Conservation (phyloP, 2,113 vertebrate species). For the Notechis scutatus region DNA sequence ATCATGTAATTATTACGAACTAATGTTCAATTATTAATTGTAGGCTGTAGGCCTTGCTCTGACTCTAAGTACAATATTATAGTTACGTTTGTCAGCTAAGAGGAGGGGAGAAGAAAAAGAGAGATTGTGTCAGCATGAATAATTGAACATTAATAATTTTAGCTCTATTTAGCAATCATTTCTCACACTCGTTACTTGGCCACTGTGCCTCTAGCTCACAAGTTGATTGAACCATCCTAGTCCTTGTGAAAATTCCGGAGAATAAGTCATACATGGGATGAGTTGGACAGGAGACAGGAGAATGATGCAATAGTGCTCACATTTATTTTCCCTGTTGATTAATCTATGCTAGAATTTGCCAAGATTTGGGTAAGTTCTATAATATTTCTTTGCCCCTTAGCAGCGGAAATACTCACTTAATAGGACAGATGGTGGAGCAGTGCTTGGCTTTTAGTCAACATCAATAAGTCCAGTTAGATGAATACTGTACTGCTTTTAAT, state of each 20-base stretch:
- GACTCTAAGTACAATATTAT: slow-evolving; percentile 56
- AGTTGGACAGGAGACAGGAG: neutral
- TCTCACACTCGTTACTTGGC: slow-evolving; percentile 53
- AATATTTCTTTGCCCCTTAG: neutral
- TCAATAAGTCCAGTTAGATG: neutral
- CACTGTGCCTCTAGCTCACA: slow-evolving; percentile 56
- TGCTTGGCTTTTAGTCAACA: neutral
- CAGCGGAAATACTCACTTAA: neutral
- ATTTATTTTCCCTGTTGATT: neutral
- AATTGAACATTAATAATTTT: slow-evolving; percentile 73
- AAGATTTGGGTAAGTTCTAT: neutral
- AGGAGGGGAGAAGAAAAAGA: slow-evolving; percentile 16
- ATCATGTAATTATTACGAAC: slow-evolving; percentile 74
- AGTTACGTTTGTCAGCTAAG: slow-evolving; percentile 58
- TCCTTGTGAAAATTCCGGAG: slow-evolving; percentile 18
- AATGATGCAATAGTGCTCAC: neutral
- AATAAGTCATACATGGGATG: neutral
- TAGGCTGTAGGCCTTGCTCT: slow-evolving; percentile 70
- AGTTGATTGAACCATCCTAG: slow-evolving; percentile 25
- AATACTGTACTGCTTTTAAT: neutral
- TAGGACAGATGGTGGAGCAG: neutral
- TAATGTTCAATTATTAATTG: slow-evolving; percentile 74
- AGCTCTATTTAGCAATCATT: slow-evolving; percentile 64
- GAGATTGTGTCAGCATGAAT: slow-evolving; percentile 69
- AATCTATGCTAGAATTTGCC: neutral